Evolutionary conservation across 2,113 vertebrate species (phyloP).

Genomic region (Rhodinocichla rosea): DNA sequence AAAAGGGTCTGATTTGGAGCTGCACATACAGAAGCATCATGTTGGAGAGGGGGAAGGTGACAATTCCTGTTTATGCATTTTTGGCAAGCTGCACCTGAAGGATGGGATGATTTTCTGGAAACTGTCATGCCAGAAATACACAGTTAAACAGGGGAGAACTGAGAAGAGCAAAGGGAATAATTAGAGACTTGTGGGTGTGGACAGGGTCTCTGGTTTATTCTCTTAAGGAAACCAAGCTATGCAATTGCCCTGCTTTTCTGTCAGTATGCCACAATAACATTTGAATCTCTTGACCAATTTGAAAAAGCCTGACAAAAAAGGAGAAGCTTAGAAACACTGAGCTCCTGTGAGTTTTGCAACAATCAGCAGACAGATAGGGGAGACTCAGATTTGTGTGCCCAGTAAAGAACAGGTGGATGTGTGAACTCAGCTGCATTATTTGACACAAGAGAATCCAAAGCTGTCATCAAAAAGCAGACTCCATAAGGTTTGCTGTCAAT

Average conservation of each 20-base stretch:
- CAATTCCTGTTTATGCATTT: slow-evolving; percentile 49
- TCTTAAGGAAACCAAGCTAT: neutral
- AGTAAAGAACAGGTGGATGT: neutral
- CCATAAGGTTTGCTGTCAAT: neutral
- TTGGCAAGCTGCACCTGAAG: slow-evolving; percentile 54
- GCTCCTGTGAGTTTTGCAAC: neutral
- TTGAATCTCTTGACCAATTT: neutral
- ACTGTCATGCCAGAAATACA: slow-evolving; percentile 32
- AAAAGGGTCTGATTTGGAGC: neutral
- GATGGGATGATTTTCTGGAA: slow-evolving; percentile 42
- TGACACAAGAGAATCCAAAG: neutral
- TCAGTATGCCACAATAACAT: neutral
- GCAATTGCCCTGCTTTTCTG: neutral
- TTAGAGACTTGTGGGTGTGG: slow-evolving; percentile 26
- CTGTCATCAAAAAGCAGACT: neutral
- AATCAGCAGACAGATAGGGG: neutral
- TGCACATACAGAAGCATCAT: neutral
- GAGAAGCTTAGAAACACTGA: neutral
- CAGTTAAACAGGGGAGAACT: slow-evolving; percentile 12
- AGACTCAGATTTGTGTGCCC: neutral
- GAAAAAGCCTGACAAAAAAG: neutral
- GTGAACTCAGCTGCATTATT: neutral
- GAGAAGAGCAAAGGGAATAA: slow-evolving; percentile 39
- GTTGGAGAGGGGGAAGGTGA: slow-evolving; percentile 45
- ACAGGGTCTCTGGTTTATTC: neutral